Base-by-base conservation (phyloP, 2,888 invertebrate genomes). In the Macroteleia sp. region DNA sequence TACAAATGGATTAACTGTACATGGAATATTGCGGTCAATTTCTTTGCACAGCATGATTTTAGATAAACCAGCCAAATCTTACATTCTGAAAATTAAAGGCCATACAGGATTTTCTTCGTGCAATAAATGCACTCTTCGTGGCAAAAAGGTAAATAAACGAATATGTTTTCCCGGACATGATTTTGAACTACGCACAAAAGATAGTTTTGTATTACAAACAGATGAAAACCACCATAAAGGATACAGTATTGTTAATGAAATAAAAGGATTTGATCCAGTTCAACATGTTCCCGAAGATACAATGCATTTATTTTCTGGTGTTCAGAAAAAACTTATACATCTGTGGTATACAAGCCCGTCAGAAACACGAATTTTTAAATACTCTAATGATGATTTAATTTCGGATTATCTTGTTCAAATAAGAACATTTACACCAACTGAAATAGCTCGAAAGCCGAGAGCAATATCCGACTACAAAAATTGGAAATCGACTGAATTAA, bases 41-140 rank as follows among this genome's bases (percentile, higher is more conserved):
- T 36, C 48, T 3, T 22, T 61, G 6, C 39, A 61, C n/a, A 25
- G 36, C 19, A n/a, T 61, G 4, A 61, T 61, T 17, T 28, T 61
- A 28, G 61, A 61, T 36, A 61, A 61, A 39, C 48, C 48, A 25
- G 61, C 61, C 0, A 61, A 61, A 36, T 61, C 61, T 6, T 61
- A 36, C 28, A 12, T 61, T 39, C 8, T 61, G 3, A 48, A 48
- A 39, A 61, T 36, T 1, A 61, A 61, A 12, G 61, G 48, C 10
- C 61, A 61, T 34, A 36, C 61, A 17, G 61, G 61, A n/a, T 61
- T 25, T 48, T 36, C n/a, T 4, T 25, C 25, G 3, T 61, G 61
- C 8, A 48, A 32, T 22, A 61, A 36, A 25, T 64, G 64, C n/a
- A 52, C 41, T 5, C 42, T 64, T 46, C 12, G 3, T 9, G 46